Evolutionary conservation across 2,888 invertebrate genomes (phyloP), one percentile per base, ranked within the genome.

Genomic region (Eubasilissa splendida): DNA sequence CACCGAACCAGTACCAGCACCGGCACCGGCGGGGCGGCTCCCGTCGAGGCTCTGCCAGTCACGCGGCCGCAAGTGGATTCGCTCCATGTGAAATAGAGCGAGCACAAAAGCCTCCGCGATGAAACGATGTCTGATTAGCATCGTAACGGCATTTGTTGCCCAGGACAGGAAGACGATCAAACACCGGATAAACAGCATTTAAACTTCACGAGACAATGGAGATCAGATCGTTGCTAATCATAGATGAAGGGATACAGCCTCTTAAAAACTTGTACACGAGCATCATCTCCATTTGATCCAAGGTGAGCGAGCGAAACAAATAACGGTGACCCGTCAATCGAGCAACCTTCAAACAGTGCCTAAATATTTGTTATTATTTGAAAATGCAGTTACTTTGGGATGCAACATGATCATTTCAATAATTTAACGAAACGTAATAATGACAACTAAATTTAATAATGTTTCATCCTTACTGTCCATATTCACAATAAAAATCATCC

Each of bases 1-100:
- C 22, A 33, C 14, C 60, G 22, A 22, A 1, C 60, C 60, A 22
- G 60, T 22, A 22, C 66, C 31, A 31, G 22, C 9, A 31, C 66
- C 10, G 54, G 42, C 53, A 11, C 58, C 58, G 59, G 65, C 58
- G 58, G 58, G 73, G 53, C 22, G 10, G 63, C 75, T 50, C 53
- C 70, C 74, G 79, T 63, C 58, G 76, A 76, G 74, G 76, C 79
- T 76, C 66, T 52, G 71, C 58, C 68, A 74, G 42, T 73, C 53
- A 65, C 56, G 14, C 8, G 14, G 73, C 53, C 58, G 56, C 11
- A 22, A 56, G n/a, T 42, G 4, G 50, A 59, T 59, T 76, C 59
- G 76, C 65, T 73, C 50, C 76, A 79, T 82, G 81, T 82, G 79
- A 82, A 82, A 82, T 82, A 82, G 81, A 79, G 79, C 81, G 76